A percentile compares a stretch with the other conserved stretches of the same genome.
Conservation (phyloP, 2,888 invertebrate species). For the Trichopria drosophilae region DNA sequence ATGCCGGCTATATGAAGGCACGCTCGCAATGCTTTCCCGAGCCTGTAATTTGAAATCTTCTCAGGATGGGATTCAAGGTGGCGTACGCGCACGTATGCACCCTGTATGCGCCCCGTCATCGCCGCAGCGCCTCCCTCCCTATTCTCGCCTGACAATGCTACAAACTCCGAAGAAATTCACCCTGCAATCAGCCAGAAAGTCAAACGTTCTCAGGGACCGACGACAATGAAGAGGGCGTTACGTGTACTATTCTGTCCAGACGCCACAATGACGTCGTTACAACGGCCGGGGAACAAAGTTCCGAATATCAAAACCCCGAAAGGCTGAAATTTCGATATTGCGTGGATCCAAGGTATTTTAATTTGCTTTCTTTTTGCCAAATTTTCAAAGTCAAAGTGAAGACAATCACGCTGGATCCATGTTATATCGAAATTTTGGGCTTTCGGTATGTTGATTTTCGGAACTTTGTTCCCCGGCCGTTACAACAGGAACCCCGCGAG, state of each 20-base stretch:
- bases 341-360: too few species aligned
- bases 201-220: conserved; percentile 54
- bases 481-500: too few species aligned
- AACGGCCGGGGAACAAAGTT: too few species aligned
- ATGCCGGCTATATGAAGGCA: conserved; percentile 39
- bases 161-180: conserved; percentile 57
- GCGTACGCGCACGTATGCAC: conserved; percentile 10
- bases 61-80: conserved; percentile 29
- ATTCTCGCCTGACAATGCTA: conserved; percentile 54
- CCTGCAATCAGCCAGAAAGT: conserved; percentile 55
- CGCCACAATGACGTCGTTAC: conserved; percentile 40
- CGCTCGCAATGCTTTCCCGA: conserved; percentile 32
- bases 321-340: too few species aligned
- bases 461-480: too few species aligned
- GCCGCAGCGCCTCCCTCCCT: conserved; percentile 55
- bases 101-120: conserved; percentile 38
- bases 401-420: too few species aligned
- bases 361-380: too few species aligned
- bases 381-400: too few species aligned
- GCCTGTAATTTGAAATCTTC: conserved; percentile 38
- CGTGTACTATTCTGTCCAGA: conserved; percentile 27
- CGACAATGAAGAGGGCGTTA: conserved; percentile 43
- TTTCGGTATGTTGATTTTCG: too few species aligned
- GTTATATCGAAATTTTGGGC: too few species aligned
- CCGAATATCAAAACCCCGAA: too few species aligned